These are phyloP conservation scores for Haliclona indistincta DNA, from an alignment of 37 sponge, comb jelly and placozoan genomes.

Conservation along the genomic window DNA sequence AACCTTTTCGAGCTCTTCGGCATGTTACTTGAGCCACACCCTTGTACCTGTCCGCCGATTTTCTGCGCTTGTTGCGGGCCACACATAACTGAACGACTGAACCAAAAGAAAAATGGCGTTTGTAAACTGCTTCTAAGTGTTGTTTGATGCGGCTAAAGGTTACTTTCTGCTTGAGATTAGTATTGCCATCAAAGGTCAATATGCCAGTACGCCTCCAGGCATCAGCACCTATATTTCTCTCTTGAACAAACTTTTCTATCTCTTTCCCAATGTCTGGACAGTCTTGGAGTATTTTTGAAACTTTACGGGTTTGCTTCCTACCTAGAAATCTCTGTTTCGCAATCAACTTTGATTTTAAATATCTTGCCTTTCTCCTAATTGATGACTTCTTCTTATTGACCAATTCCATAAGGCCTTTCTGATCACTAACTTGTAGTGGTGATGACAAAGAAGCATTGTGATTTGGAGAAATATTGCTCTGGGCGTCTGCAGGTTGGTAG, in stretches of 20 bases:
- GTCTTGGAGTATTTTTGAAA: no score
- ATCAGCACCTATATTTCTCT: slow-evolving; percentile 30
- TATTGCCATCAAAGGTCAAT: slow-evolving; percentile 42
- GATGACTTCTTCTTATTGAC: not conserved
- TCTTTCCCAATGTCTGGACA: slow-evolving; percentile 18
- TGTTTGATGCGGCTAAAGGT: slow-evolving; percentile 16
- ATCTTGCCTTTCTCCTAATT: not conserved
- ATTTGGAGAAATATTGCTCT: no score
- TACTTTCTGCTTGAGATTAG: slow-evolving; percentile 7
- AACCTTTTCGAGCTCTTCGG: slow-evolving; percentile 26
- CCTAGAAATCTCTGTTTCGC: slow-evolving; percentile 16
- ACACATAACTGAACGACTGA: slow-evolving; percentile 41
- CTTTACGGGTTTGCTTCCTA: not conserved
- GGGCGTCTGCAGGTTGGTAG: not conserved
- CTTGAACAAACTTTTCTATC: slow-evolving; percentile 33
- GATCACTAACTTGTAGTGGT: not conserved
- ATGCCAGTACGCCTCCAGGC: slow-evolving; percentile 46
- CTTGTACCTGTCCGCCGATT: slow-evolving; percentile 14
- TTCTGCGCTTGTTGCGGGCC: slow-evolving; percentile 21
- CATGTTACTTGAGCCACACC: slow-evolving; percentile 30
- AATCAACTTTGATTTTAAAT: not conserved
- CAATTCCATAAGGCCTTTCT: no score
- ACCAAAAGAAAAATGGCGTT: slow-evolving; percentile 25
- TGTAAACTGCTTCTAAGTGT: slow-evolving; percentile 18
- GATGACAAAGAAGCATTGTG: no score